A percentile compares a stretch with the other conserved stretches of the same genome.
These are phyloP conservation scores for Caenorhabditis inopinata DNA, from an alignment of 1,140 invertebrate species.

Conservation along the genomic window DNA sequence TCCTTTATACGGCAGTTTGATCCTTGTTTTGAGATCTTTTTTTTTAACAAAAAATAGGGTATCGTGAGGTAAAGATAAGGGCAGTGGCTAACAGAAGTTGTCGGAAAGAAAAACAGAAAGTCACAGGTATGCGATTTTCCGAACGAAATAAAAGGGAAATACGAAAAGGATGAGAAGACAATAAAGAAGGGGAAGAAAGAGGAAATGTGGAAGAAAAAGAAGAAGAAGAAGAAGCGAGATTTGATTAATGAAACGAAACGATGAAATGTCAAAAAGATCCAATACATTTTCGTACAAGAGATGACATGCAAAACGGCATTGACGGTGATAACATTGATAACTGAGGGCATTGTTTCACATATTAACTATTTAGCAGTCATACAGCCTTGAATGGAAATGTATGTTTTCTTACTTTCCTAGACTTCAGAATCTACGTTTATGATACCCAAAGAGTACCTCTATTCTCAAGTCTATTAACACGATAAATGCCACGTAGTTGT, in stretches of 20 bases:
- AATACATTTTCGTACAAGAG: not conserved
- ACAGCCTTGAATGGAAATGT: too few relatives aligned
- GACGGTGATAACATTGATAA: not conserved
- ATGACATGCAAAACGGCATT: not conserved
- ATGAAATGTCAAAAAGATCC: slow-evolving; percentile 31
- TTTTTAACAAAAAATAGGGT: too few relatives aligned
- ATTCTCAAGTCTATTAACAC: too few relatives aligned
- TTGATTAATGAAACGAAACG: slow-evolving; percentile 9
- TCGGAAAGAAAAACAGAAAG: not conserved
- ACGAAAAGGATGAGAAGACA: not conserved
- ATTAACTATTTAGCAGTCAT: too few relatives aligned
- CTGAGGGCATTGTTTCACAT: not conserved
- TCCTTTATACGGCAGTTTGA: too few relatives aligned
- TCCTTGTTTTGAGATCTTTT: too few relatives aligned
- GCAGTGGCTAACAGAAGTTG: not conserved
- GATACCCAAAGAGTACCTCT: too few relatives aligned
- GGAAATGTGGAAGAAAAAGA: not conserved
- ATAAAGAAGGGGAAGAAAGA: not conserved
- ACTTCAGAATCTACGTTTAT: too few relatives aligned
- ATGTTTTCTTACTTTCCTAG: too few relatives aligned
- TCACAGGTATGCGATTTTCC: not conserved
- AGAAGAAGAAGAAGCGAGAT: not conserved
- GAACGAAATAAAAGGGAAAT: not conserved
- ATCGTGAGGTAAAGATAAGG: not conserved
- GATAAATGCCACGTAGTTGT: too few relatives aligned